Conservation (phyloP, 2,113 vertebrate genomes). For the Acrocephalus kingi region DNA sequence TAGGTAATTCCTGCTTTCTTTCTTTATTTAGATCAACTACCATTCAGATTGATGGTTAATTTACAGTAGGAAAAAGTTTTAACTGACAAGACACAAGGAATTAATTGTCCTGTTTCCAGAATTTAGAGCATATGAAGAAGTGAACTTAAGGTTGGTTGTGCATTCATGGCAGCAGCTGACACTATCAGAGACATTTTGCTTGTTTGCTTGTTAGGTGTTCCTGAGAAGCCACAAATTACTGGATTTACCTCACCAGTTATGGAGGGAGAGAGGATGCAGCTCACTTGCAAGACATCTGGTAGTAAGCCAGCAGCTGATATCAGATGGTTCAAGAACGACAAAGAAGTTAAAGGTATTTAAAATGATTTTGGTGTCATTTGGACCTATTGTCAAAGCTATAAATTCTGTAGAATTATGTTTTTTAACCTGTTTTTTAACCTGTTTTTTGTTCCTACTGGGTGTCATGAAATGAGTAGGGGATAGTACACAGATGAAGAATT, state of each 20-base stretch:
- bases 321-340: slow-evolving; percentile 96
- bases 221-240: slow-evolving; percentile 91
- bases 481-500: background rate
- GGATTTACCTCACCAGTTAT: slow-evolving; percentile 92
- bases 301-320: slow-evolving; percentile 96
- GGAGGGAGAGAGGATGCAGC: slow-evolving; percentile 91
- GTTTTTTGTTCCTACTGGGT: background rate
- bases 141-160: background rate
- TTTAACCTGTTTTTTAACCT: background rate
- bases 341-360: slow-evolving; percentile 93
- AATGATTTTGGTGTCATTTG: background rate
- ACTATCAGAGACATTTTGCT: background rate
- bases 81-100: background rate
- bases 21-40: background rate
- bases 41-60: background rate
- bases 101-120: background rate
- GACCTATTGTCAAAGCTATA: background rate
- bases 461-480: background rate
- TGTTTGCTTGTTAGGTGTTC: slow-evolving; percentile 82
- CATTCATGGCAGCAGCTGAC: background rate
- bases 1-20: background rate
- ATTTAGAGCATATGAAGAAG: background rate
- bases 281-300: slow-evolving; percentile 92
- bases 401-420: background rate
- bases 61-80: background rate